phyloP scores from a whole-genome alignment of 92 coral and sea anemone species.

The Meandrina meandrites region DNA sequence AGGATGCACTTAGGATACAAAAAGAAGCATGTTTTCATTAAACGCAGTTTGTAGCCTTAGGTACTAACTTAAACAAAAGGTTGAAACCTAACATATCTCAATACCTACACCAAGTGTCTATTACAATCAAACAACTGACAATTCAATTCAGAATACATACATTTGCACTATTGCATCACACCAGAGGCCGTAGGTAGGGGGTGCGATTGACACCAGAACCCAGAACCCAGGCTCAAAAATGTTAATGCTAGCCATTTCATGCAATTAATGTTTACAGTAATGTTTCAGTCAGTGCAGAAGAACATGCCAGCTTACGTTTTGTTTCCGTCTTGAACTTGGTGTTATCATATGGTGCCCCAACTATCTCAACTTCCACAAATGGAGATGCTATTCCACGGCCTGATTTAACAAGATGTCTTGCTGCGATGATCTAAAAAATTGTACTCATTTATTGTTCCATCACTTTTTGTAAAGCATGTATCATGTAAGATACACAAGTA shows the following conservation, averaged over 20 bases:
- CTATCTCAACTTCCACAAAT: conserved; percentile 94
- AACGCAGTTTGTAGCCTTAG: too few species aligned
- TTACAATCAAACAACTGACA: background rate
- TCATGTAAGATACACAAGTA: background rate
- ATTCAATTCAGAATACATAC: background rate
- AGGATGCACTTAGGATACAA: too few species aligned
- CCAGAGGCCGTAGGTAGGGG: too few species aligned
- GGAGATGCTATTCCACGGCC: conserved; percentile 98
- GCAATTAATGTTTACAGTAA: background rate
- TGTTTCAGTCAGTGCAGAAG: background rate
- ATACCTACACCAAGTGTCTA: background rate
- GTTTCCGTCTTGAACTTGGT: conserved; percentile 93
- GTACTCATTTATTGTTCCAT: background rate
- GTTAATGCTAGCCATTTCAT: background rate
- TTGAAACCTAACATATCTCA: background rate
- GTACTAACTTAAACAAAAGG: background rate
- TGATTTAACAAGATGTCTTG: conserved; percentile 90
- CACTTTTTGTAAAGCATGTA: background rate
- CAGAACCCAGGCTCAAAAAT: too few species aligned
- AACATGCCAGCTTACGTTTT: conserved; percentile 55
- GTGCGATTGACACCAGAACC: too few species aligned
- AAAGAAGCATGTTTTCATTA: background rate
- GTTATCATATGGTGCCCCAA: conserved; percentile 95
- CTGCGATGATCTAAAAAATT: conserved; percentile 74
- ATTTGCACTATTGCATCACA: too few species aligned